Conservation (phyloP, 2,113 vertebrate species). For the Anhinga rufa region DNA sequence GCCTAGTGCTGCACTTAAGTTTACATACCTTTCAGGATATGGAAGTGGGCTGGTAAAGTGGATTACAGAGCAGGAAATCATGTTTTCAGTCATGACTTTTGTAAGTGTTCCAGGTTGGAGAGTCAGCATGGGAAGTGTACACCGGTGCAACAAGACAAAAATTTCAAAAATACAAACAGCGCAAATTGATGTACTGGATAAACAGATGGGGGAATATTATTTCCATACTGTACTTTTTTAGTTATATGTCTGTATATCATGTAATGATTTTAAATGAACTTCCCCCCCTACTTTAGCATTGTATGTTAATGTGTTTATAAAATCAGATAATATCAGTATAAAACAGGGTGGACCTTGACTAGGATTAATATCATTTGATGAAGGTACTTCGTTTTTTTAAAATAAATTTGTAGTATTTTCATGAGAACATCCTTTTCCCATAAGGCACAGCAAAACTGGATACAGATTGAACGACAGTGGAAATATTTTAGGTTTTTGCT, state of each 20-base stretch:
- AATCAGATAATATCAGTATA: constrained; percentile 57
- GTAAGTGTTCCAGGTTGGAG: constrained; percentile 63
- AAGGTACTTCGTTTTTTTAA: constrained; percentile 63
- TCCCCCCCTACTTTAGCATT: constrained; percentile 49
- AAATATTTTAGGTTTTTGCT: constrained; percentile 39
- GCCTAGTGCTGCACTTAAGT: constrained; percentile 79
- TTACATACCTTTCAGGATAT: constrained; percentile 77
- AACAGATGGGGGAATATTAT: constrained; percentile 68
- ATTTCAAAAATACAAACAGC: constrained; percentile 66
- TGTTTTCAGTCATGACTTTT: constrained; percentile 70
- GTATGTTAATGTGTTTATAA: constrained; percentile 66
- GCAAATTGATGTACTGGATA: constrained; percentile 69
- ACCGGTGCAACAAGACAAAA: constrained; percentile 58
- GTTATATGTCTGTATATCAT: constrained; percentile 85
- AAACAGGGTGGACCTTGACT: constrained; percentile 65
- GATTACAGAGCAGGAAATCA: constrained; percentile 75
- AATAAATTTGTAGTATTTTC: constrained; percentile 55
- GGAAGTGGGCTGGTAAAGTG: constrained; percentile 77
- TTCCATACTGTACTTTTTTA: constrained; percentile 72
- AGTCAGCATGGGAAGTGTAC: constrained; percentile 71
- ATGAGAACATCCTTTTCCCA: constrained; percentile 24
- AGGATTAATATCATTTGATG: constrained; percentile 54
- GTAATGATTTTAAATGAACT: constrained; percentile 81
- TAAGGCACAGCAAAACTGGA: constrained; percentile 41
- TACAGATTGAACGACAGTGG: constrained; percentile 2